phyloP scores from a whole-genome alignment of 2,797 vertebrate genomes.

The Phataginus tricuspis region DNA sequence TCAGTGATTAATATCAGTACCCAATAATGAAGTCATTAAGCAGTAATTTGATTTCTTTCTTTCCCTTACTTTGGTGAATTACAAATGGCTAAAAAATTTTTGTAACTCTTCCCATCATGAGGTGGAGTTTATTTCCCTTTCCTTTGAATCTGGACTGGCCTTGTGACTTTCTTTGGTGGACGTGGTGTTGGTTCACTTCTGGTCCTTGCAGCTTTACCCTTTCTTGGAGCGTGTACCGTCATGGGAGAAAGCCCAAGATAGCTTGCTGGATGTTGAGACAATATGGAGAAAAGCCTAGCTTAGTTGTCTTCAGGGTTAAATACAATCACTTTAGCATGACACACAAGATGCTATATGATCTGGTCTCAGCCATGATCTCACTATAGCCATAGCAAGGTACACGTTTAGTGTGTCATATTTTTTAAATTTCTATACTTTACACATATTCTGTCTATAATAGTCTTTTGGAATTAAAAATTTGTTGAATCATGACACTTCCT shows the following conservation, averaged over 20 bases:
- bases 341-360: background rate
- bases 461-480: background rate
- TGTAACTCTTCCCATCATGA: background rate
- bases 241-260: background rate
- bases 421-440: background rate
- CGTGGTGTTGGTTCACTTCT: background rate
- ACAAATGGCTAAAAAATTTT: background rate
- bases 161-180: constrained; percentile 10
- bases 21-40: background rate
- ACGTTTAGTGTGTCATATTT: background rate
- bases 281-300: background rate
- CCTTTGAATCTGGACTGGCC: background rate
- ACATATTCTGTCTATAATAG: background rate
- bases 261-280: background rate
- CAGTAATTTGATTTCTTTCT: background rate
- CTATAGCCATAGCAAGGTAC: background rate
- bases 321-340: background rate
- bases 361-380: background rate
- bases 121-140: background rate
- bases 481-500: background rate
- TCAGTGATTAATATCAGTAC: background rate
- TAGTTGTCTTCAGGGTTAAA: background rate
- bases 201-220: background rate
- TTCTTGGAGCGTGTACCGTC: background rate
- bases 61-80: background rate